Evolutionary conservation across 2,888 invertebrate species (phyloP).

Genomic region (Tetragonula carbonaria): DNA sequence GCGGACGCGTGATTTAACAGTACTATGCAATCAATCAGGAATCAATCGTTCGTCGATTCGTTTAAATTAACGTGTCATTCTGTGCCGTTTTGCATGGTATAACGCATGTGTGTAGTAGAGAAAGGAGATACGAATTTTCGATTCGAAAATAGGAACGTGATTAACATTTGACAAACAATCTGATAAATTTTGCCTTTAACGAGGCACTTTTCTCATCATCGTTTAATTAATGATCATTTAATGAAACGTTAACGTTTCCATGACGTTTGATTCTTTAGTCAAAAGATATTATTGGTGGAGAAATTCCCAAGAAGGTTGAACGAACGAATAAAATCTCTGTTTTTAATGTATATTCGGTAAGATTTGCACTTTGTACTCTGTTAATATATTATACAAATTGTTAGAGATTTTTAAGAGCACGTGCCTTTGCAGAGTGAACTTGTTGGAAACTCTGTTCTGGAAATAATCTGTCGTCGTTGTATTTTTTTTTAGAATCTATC

Average conservation of each 20-base stretch:
- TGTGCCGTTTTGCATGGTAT: conserved; percentile 56
- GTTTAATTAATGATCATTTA: background rate
- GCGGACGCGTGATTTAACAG: conserved; percentile 11
- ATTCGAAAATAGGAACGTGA: background rate
- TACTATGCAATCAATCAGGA: conserved; percentile 1
- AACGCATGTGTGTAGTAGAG: conserved; percentile 50
- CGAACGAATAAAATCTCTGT: background rate
- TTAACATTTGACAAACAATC: background rate
- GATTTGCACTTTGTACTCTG: background rate
- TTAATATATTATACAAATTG: background rate
- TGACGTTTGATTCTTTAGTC: background rate
- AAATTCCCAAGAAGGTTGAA: background rate
- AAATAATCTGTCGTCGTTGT: no score
- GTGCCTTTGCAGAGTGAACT: background rate
- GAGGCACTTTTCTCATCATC: background rate
- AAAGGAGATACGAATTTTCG: conserved; percentile 67
- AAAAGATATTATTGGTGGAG: background rate
- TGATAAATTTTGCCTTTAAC: background rate
- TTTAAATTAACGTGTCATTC: conserved; percentile 28
- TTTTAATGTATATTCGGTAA: background rate
- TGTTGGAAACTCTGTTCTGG: background rate
- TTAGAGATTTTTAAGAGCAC: background rate
- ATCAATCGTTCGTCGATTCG: conserved; percentile 4
- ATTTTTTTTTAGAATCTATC: no score
- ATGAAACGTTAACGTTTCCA: no score